Evolutionary conservation across 2,888 invertebrate species (phyloP).

Genomic region (Trichogramma dendrolimi): DNA sequence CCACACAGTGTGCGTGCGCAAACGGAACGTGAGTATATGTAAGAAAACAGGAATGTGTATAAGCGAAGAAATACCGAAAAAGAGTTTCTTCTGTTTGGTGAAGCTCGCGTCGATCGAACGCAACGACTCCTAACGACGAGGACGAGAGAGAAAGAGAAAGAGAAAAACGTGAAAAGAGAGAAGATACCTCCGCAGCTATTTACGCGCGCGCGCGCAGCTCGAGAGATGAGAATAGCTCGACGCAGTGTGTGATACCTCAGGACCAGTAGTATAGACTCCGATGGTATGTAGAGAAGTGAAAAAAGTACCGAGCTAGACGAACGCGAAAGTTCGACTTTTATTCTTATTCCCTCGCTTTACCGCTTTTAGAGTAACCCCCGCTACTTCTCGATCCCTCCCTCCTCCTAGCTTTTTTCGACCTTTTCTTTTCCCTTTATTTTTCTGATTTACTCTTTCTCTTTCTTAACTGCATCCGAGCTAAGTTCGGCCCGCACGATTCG

Average conservation of each 20-base stretch:
- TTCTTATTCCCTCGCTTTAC: constrained; percentile 17
- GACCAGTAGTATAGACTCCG: no score
- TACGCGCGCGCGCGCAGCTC: no score
- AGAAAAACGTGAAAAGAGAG: constrained; percentile 10
- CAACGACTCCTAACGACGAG: constrained; percentile 13
- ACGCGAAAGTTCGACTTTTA: constrained; percentile 20
- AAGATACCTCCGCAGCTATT: no score
- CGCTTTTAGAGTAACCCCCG: constrained; percentile 9
- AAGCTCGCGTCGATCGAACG: constrained; percentile 5
- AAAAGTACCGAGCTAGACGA: constrained; percentile 20
- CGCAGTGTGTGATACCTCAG: no score
- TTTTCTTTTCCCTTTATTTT: constrained; percentile 3
- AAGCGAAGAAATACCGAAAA: constrained; percentile 6
- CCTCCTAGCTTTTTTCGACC: constrained; percentile 4
- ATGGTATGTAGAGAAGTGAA: neutral
- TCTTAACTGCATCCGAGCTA: neutral
- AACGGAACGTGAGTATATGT: no score
- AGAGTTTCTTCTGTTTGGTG: constrained; percentile 5
- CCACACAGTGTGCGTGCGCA: no score
- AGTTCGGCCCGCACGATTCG: no score
- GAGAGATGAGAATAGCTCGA: no score
- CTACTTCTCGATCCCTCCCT: neutral
- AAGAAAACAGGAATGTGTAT: no score
- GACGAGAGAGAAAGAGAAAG: constrained; percentile 10
- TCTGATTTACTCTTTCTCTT: constrained; percentile 1